These are phyloP conservation scores for Typhlomys cinereus DNA, from an alignment of 2,113 vertebrate species.

Conservation along the genomic window DNA sequence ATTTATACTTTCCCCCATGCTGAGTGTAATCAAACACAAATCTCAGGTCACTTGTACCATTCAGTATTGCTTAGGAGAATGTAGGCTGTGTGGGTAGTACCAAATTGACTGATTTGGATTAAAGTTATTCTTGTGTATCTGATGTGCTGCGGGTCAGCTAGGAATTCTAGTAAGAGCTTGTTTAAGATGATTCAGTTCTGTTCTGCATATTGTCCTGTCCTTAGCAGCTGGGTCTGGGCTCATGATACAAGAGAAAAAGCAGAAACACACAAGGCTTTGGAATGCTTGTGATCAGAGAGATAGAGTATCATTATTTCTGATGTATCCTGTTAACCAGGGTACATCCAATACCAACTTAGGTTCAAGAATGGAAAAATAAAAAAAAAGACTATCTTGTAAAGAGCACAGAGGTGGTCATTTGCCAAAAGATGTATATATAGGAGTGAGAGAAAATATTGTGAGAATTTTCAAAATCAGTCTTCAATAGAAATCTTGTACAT, in stretches of 20 bases:
- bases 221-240: background rate
- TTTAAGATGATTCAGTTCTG: background rate
- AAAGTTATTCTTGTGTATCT: background rate
- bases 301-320: background rate
- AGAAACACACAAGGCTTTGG: background rate
- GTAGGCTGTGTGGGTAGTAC: background rate
- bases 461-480: background rate
- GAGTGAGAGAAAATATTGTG: background rate
- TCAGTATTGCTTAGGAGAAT: background rate
- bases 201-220: background rate
- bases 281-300: background rate
- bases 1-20: slow-evolving; percentile 16
- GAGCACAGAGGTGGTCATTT: background rate
- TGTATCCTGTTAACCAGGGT: background rate
- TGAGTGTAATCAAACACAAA: slow-evolving; percentile 25
- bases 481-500: background rate
- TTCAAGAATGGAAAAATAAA: background rate
- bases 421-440: background rate
- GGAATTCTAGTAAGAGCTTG: background rate
- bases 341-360: background rate
- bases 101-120: background rate
- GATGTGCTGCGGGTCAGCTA: background rate
- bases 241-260: background rate
- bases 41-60: background rate
- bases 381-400: background rate